phyloP scores from a whole-genome alignment of 2,888 invertebrate species.

The Leptopilina syphax region DNA sequence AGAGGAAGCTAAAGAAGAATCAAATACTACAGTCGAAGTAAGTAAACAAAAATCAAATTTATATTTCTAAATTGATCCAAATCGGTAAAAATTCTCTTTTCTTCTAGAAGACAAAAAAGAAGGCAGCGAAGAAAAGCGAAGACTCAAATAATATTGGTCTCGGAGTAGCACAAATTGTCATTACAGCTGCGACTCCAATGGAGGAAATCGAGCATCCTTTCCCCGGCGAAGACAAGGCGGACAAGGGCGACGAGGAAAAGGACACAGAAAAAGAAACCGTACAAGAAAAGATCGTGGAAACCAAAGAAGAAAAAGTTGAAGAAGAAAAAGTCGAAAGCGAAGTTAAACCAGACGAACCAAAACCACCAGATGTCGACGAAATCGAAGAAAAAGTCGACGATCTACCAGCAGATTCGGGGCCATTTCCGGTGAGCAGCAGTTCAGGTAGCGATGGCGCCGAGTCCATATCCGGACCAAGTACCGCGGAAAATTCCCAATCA shows the following conservation, averaged over 20 bases:
- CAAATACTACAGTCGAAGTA: slow-evolving; percentile 68
- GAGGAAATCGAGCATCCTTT: slow-evolving; percentile 91
- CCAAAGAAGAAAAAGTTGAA: slow-evolving; percentile 15
- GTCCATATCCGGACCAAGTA: slow-evolving; percentile 81
- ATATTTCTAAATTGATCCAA: no score
- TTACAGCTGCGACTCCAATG: slow-evolving; percentile 96
- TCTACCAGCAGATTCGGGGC: slow-evolving; percentile 80
- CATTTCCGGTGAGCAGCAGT: slow-evolving; percentile 82
- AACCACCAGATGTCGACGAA: slow-evolving; percentile 58
- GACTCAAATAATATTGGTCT: slow-evolving; percentile 82
- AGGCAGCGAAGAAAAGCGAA: slow-evolving; percentile 44
- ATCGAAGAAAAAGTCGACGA: slow-evolving; percentile 68
- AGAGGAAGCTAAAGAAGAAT: slow-evolving; percentile 72
- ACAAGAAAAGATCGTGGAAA: slow-evolving; percentile 39
- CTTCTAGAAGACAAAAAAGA: slow-evolving; percentile 49
- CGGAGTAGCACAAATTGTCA: slow-evolving; percentile 93
- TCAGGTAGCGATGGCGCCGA: slow-evolving; percentile 83
- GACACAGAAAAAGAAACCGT: slow-evolving; percentile 51
- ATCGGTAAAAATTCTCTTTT: not conserved
- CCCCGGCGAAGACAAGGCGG: slow-evolving; percentile 79
- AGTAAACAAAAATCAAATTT: slow-evolving; percentile 47
- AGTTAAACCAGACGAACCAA: slow-evolving; percentile 55
- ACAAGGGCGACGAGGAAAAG: slow-evolving; percentile 54
- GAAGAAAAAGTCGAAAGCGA: slow-evolving; percentile 58
- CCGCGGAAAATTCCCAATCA: slow-evolving; percentile 81